phyloP scores from a whole-genome alignment of 2,888 invertebrate species.

The Taphrorychus bicolor region DNA sequence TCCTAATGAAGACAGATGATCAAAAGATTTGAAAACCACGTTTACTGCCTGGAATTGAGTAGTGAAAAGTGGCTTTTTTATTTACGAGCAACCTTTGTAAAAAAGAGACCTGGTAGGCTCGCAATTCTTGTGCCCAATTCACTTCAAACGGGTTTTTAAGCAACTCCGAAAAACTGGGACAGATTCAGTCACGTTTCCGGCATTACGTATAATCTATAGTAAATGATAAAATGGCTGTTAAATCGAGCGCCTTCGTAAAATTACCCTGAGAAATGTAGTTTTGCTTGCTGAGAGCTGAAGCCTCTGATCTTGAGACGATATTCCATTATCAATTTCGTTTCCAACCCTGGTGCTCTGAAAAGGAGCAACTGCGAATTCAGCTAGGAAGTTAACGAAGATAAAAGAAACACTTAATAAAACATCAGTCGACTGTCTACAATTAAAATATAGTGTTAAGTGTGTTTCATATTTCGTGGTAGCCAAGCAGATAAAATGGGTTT shows the following conservation, averaged over 20 bases:
- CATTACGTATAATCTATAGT: constrained; percentile 54
- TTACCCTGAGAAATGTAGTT: constrained; percentile 52
- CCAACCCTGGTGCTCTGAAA: not conserved
- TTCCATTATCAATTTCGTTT: constrained; percentile 39
- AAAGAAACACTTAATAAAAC: too few relatives aligned
- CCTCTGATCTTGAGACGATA: constrained; percentile 39
- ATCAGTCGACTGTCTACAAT: too few relatives aligned
- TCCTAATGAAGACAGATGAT: constrained; percentile 59
- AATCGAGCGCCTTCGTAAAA: constrained; percentile 54
- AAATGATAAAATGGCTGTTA: constrained; percentile 56
- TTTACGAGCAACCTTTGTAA: not conserved
- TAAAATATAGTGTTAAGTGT: too few relatives aligned
- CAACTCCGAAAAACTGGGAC: not conserved
- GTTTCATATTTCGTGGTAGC: too few relatives aligned
- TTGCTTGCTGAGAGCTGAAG: constrained; percentile 22
- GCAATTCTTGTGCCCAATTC: not conserved
- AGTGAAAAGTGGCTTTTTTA: constrained; percentile 5
- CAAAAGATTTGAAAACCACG: constrained; percentile 54
- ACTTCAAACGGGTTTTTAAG: not conserved
- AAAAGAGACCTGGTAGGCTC: not conserved
- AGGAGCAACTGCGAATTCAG: too few relatives aligned
- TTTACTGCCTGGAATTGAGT: constrained; percentile 36
- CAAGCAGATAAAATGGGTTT: too few relatives aligned
- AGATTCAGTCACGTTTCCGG: constrained; percentile 9
- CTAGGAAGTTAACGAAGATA: too few relatives aligned